Conservation (phyloP, 2,113 vertebrate species). For the Alosa alosa region DNA sequence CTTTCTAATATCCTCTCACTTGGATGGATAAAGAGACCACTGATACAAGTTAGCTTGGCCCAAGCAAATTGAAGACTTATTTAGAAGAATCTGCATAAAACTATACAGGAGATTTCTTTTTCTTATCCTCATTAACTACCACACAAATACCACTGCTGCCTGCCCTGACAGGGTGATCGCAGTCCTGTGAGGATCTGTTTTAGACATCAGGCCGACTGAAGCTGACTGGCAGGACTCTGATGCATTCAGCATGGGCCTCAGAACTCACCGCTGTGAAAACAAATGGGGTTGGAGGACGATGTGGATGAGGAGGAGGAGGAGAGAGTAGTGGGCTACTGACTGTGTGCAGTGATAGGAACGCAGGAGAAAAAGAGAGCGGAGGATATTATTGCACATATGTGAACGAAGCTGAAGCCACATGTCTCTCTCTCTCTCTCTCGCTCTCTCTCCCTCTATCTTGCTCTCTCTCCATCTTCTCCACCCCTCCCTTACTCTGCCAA, state of each 20-base stretch:
- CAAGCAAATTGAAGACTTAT: neutral
- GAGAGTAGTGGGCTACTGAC: neutral
- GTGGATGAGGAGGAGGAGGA: too few species aligned
- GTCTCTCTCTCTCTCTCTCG: neutral
- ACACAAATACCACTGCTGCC: neutral
- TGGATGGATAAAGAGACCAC: neutral
- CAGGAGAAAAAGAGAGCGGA: neutral
- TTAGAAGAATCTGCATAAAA: neutral
- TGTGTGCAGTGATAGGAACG: neutral
- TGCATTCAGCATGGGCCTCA: conserved; percentile 11
- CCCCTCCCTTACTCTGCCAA: neutral
- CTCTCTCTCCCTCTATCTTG: neutral
- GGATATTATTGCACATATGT: conserved; percentile 39
- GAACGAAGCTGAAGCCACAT: neutral
- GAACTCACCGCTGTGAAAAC: neutral
- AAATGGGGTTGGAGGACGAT: neutral
- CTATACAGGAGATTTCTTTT: neutral
- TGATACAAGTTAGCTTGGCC: neutral
- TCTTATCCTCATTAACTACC: neutral
- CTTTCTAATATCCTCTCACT: neutral
- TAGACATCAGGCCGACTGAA: neutral
- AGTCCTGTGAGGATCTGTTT: neutral
- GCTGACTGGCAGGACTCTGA: neutral
- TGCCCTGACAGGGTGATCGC: neutral
- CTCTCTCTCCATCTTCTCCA: neutral